Base-by-base conservation (phyloP, 2,113 vertebrate genomes). In the Charina bottae region DNA sequence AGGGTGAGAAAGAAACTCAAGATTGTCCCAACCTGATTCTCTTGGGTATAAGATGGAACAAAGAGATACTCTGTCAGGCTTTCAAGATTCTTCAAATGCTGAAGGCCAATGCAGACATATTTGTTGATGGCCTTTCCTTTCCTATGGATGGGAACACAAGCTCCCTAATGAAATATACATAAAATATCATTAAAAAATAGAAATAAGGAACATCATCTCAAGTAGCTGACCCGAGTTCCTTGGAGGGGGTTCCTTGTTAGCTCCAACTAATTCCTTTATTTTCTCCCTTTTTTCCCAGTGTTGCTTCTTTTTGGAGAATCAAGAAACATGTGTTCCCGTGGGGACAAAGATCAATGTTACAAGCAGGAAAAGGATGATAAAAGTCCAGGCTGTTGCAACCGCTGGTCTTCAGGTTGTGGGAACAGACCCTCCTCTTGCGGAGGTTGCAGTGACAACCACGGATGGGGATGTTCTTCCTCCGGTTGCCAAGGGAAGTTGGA, bases 321-420 rank as follows among this genome's bases (percentile, higher is more conserved):
- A 23, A 11, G 4, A 0, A 11, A 56, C 0, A 96, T 96, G 96
- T 94, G 96, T n/a, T 96, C 95, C 13, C 95, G 91, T 0, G 94
- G 96, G 85, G 96, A 95, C 84, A 95, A 26, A 46, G 95, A 96
- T 46, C 89, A 93, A 23, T 55, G 23, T 49, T 33, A 64, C 87
- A 89, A 85, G 60, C 87, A 62, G 49, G 91, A 92, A 10, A 88
- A 68, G 12, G 49, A 68, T 0, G 49, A 72, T 33, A 13, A 89
- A 23, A 11, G 2, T 2, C 33, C 86, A 3, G 89, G 89, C 46
- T 83, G 93, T 28, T 9, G 15, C 21, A 0, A 33, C 6, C 0
- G 91, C n/a, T 5, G 21, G 21, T 19, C 8, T 4, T 46, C 33
- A 0, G 4, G 37, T 17, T 13, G 11, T 87, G 93, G 60, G 78